These are phyloP conservation scores for Takifugu bimaculatus DNA, from an alignment of 2,113 vertebrate genomes.

Conservation along the genomic window DNA sequence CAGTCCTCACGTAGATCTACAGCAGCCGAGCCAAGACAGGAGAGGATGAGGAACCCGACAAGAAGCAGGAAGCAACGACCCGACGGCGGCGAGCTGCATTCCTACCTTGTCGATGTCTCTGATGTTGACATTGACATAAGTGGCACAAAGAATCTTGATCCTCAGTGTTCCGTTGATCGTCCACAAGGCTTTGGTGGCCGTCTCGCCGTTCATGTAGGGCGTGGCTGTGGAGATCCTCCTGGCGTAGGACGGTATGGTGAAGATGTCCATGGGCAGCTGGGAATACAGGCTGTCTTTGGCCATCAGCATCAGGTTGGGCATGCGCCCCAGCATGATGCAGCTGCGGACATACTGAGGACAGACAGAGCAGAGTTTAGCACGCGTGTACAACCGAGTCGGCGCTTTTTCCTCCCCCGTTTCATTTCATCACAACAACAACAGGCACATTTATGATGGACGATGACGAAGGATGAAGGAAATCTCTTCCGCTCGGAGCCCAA, in stretches of 20 bases:
- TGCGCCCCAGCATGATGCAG: constrained; percentile 96
- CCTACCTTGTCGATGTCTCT: constrained; percentile 97
- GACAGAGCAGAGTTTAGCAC: constrained; percentile 4
- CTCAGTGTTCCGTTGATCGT: constrained; percentile 85
- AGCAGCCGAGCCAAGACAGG: constrained; percentile 35
- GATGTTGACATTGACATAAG: constrained; percentile 98
- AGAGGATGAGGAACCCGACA: neutral
- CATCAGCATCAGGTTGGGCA: constrained; percentile 99
- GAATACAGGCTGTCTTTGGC: constrained; percentile 96
- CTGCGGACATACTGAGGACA: constrained; percentile 90
- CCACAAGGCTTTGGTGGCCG: constrained; percentile 91
- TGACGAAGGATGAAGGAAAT: constrained; percentile 39
- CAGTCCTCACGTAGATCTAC: constrained; percentile 96
- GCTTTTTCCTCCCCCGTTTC: constrained; percentile 13
- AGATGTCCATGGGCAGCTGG: constrained; percentile 91
- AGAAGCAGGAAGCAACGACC: neutral
- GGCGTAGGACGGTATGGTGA: constrained; percentile 95
- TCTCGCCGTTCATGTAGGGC: constrained; percentile 98
- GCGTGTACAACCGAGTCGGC: too few relatives aligned
- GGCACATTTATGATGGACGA: constrained; percentile 13
- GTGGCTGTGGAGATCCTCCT: constrained; percentile 96
- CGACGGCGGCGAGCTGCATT: neutral
- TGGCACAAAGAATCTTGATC: constrained; percentile 94
- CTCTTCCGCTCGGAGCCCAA: constrained; percentile 16
- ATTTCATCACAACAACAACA: constrained; percentile 31